Conservation (phyloP, 2,888 invertebrate species). For the Epinotia demarniana region DNA sequence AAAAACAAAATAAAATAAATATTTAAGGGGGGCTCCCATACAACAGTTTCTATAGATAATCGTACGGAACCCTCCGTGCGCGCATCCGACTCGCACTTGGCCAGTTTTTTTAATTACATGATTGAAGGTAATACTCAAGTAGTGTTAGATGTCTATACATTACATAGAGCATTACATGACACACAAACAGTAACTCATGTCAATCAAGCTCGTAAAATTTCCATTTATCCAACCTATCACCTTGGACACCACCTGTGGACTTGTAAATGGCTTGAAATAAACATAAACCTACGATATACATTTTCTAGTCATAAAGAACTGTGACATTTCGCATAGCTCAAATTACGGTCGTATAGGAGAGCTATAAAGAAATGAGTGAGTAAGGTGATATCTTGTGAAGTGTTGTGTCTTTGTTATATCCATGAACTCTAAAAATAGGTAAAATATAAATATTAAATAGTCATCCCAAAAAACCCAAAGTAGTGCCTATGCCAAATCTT, state of each 20-base stretch:
- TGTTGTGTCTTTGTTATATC: not conserved
- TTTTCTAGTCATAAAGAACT: not conserved
- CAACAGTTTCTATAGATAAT: no score
- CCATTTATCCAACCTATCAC: slow-evolving; percentile 16
- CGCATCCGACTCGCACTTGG: no score
- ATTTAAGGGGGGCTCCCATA: no score
- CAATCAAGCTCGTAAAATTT: slow-evolving; percentile 29
- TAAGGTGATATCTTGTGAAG: not conserved
- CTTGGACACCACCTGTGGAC: slow-evolving; percentile 21
- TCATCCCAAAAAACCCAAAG: no score
- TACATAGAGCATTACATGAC: slow-evolving; percentile 1
- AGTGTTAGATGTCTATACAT: not conserved
- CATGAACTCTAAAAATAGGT: not conserved
- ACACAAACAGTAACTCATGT: slow-evolving; percentile 27
- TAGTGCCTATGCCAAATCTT: no score
- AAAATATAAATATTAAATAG: no score
- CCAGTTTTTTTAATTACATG: no score
- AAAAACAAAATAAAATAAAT: no score
- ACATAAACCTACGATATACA: slow-evolving; percentile 1
- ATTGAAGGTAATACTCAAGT: not conserved
- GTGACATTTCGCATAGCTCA: slow-evolving; percentile 12
- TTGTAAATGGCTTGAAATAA: slow-evolving; percentile 20
- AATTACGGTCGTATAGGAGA: not conserved
- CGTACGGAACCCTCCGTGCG: no score
- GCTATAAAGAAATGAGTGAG: not conserved